Conservation (phyloP, 1,140 invertebrate genomes). For the Penaeus indicus region DNA sequence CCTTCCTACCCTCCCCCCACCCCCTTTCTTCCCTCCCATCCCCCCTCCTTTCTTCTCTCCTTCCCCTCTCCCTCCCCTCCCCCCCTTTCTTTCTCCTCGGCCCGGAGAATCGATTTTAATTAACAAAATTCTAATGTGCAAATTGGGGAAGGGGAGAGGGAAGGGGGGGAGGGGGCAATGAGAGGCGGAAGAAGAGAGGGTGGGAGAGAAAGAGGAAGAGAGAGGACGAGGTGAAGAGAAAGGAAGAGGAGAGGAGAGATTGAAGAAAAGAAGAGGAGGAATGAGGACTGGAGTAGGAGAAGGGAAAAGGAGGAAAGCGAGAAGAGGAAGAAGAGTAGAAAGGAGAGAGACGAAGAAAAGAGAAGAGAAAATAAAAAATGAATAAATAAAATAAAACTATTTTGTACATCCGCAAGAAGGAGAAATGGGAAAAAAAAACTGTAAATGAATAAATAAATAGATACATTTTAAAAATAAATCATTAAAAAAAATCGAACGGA, state of each 20-base stretch:
- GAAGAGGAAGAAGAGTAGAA: neutral
- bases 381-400: no score
- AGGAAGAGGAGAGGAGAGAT: neutral
- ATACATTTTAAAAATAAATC: no score
- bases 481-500: neutral
- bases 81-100: neutral
- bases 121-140: slow-evolving; percentile 22
- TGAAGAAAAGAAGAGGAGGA: no score
- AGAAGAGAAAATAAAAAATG: neutral
- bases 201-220: no score
- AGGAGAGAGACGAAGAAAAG: neutral
- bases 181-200: neutral
- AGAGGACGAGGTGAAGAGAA: neutral
- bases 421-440: no score
- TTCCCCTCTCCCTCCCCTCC: neutral
- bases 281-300: neutral
- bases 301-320: no score
- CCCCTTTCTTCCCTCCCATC: neutral
- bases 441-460: no score
- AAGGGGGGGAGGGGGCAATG: neutral
- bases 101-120: slow-evolving; percentile 29
- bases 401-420: no score
- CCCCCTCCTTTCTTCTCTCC: neutral
- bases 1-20: neutral
- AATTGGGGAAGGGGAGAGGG: neutral